Percentiles rank a stretch among this genome's conserved stretches.
Conservation (phyloP, 1,140 invertebrate species). For the Thalassaphorura encarpata region DNA sequence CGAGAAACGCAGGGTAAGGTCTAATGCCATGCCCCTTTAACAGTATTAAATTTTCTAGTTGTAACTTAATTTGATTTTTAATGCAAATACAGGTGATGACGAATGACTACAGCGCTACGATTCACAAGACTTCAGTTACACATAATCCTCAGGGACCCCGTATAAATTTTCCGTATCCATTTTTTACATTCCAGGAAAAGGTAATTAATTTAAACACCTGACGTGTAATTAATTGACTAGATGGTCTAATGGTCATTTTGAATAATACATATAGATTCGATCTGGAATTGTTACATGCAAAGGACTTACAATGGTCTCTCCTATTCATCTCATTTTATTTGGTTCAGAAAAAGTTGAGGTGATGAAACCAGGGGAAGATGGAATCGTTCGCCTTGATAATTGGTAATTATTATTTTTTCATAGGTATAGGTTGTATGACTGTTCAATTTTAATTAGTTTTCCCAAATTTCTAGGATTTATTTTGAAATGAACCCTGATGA, state of each 20-base stretch:
- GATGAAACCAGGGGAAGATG: slow-evolving; percentile 33
- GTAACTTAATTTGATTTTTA: neutral
- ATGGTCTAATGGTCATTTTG: too few relatives aligned
- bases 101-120: slow-evolving; percentile 90
- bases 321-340: slow-evolving; percentile 85
- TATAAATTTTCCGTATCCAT: slow-evolving; percentile 79
- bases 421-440: neutral
- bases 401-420: slow-evolving; percentile 45
- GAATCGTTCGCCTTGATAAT: slow-evolving; percentile 72
- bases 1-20: slow-evolving; percentile 74
- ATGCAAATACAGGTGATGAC: slow-evolving; percentile 34
- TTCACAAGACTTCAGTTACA: slow-evolving; percentile 96
- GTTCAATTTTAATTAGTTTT: too few relatives aligned
- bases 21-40: neutral
- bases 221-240: too few relatives aligned
- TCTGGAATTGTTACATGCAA: slow-evolving; percentile 94
- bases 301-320: slow-evolving; percentile 92
- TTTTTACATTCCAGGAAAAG: slow-evolving; percentile 98
- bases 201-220: too few relatives aligned
- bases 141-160: slow-evolving; percentile 78
- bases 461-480: too few relatives aligned
- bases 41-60: slow-evolving; percentile 11
- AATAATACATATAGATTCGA: slow-evolving; percentile 70
- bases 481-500: slow-evolving; percentile 65
- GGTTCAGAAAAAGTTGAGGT: slow-evolving; percentile 75